These are phyloP conservation scores for Misgurnus mizolepis DNA, from an alignment of 2,113 vertebrate species.

Conservation along the genomic window DNA sequence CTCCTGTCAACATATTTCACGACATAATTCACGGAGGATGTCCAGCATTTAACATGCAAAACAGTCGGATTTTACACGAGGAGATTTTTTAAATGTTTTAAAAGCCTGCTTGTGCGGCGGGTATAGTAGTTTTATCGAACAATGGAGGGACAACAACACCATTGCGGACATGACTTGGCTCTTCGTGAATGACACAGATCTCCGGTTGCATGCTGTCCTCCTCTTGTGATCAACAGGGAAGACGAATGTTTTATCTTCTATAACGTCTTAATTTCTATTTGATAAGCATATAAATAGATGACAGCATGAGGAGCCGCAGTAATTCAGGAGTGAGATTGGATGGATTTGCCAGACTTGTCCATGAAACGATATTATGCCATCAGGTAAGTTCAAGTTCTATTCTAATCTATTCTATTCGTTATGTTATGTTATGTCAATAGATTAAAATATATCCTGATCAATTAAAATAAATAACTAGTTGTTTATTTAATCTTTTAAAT, in stretches of 20 bases:
- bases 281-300: not conserved
- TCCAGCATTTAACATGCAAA: not conserved
- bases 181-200: not conserved
- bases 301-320: slow-evolving; percentile 91
- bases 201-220: not conserved
- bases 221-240: not conserved
- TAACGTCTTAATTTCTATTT: not conserved
- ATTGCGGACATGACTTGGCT: not conserved
- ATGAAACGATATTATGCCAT: slow-evolving; percentile 90
- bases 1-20: not conserved
- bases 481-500: too few relatives aligned
- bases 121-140: not conserved
- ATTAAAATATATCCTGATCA: too few relatives aligned
- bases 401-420: not conserved
- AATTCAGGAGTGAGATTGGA: slow-evolving; percentile 95
- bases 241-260: not conserved
- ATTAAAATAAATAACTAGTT: too few relatives aligned
- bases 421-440: not conserved
- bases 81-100: not conserved
- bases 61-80: not conserved
- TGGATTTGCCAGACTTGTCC: slow-evolving; percentile 87
- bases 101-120: too few relatives aligned
- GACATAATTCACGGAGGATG: not conserved
- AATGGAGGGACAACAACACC: not conserved
- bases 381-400: slow-evolving; percentile 78